Conservation (phyloP, 64 coral and sea anemone species). For the Porites australiensis region DNA sequence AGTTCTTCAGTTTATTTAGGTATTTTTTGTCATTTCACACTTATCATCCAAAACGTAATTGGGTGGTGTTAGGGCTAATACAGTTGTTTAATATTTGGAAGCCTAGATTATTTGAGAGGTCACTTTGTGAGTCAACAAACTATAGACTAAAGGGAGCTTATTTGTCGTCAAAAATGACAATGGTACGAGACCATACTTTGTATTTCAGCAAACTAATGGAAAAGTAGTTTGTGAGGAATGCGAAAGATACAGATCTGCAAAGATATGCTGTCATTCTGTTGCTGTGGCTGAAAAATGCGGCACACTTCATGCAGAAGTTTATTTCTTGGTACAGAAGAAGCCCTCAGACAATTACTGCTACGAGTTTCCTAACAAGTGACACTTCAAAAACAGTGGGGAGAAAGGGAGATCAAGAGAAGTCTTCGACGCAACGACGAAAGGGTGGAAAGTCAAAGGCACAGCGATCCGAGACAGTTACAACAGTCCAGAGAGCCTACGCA, state of each 20-base stretch:
- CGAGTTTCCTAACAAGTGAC: slow-evolving; percentile 12
- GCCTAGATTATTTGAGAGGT: no score
- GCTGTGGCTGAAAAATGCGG: slow-evolving; percentile 6
- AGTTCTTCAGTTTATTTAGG: no score
- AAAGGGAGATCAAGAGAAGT: slow-evolving; percentile 6
- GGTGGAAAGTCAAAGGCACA: background rate
- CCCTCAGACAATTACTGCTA: background rate
- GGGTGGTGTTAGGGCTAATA: no score
- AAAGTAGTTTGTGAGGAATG: background rate
- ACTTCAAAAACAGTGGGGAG: slow-evolving; percentile 14
- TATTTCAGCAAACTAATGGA: background rate
- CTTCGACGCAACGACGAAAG: slow-evolving; percentile 8
- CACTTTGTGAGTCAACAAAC: no score
- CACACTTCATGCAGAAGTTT: background rate
- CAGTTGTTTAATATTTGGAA: no score
- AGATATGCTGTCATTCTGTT: background rate
- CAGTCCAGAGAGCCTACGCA: no score
- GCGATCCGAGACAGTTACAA: no score
- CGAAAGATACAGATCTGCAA: background rate
- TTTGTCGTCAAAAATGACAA: slow-evolving; percentile 6
- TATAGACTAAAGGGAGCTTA: background rate
- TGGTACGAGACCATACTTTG: background rate
- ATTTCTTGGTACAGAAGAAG: slow-evolving; percentile 37
- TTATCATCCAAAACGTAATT: no score
- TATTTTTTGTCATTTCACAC: no score